Conservation (phyloP, 2,888 invertebrate genomes). For the Leptinotarsa juncta region DNA sequence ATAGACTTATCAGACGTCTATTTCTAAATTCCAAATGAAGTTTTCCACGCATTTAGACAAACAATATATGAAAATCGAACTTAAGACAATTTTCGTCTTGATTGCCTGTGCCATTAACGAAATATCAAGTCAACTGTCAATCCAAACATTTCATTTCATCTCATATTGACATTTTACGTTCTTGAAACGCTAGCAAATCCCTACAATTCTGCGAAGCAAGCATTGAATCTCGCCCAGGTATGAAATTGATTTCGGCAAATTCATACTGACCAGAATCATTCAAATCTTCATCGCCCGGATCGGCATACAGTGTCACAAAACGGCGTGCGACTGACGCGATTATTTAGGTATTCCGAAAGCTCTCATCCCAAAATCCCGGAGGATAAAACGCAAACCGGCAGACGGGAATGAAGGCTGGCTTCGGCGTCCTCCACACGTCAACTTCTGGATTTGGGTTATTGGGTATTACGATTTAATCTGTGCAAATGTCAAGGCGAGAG, state of each 20-base stretch:
- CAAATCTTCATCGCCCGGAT: not conserved
- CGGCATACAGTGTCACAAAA: conserved; percentile 17
- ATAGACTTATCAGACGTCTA: too few relatives aligned
- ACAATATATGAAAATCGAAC: too few relatives aligned
- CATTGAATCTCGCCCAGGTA: conserved; percentile 48
- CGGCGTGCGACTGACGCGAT: conserved; percentile 54
- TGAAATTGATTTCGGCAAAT: conserved; percentile 58
- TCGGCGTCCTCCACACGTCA: conserved; percentile 33
- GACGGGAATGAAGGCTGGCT: conserved; percentile 47
- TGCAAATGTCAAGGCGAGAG: conserved; percentile 14
- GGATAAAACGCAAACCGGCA: conserved; percentile 58
- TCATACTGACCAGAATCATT: conserved; percentile 50
- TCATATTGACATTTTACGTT: too few relatives aligned
- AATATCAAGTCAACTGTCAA: too few relatives aligned
- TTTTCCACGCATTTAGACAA: too few relatives aligned
- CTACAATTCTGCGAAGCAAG: not conserved
- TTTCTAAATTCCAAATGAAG: too few relatives aligned
- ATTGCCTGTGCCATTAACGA: too few relatives aligned
- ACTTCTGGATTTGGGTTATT: conserved; percentile 29
- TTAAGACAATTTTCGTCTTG: too few relatives aligned
- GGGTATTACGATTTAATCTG: conserved; percentile 32
- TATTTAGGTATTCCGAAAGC: conserved; percentile 56
- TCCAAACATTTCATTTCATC: too few relatives aligned
- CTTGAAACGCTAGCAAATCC: not conserved
- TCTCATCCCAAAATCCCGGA: conserved; percentile 56